Evolutionary conservation across 2,113 vertebrate species (phyloP).

Genomic region (Calidris pygmaea): DNA sequence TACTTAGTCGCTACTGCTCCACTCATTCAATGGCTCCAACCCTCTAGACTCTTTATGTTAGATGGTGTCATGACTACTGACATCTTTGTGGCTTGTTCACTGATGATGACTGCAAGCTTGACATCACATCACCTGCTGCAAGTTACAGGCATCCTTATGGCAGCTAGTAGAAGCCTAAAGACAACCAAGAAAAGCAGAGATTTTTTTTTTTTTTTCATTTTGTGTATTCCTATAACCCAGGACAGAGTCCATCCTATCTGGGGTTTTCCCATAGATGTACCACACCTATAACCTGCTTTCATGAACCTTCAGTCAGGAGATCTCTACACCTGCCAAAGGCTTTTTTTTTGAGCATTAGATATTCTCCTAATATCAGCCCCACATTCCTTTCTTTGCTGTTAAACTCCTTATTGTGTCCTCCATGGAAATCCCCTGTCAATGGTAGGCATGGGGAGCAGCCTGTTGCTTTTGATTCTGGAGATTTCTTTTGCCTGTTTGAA

Average conservation of each 20-base stretch:
- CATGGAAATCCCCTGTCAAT: not conserved
- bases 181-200: fast-evolving
- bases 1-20: not conserved
- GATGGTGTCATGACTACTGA: not conserved
- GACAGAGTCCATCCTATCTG: not conserved
- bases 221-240: not conserved
- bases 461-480: not conserved
- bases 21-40: not conserved
- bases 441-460: not conserved
- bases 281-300: not conserved
- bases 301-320: not conserved
- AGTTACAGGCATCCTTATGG: not conserved
- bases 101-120: not conserved
- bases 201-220: not conserved
- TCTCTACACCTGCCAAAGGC: not conserved
- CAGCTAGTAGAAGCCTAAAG: not conserved
- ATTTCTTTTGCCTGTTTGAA: not conserved
- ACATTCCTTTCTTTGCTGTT: not conserved
- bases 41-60: not conserved
- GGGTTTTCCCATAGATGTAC: not conserved
- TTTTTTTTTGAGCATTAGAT: not conserved
- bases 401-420: not conserved
- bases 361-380: not conserved
- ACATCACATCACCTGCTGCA: not conserved
- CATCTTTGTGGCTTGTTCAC: not conserved